A percentile compares a stretch with the other conserved stretches of the same genome.
Conservation (phyloP, 2,888 invertebrate genomes). For the Clunio marinus region DNA sequence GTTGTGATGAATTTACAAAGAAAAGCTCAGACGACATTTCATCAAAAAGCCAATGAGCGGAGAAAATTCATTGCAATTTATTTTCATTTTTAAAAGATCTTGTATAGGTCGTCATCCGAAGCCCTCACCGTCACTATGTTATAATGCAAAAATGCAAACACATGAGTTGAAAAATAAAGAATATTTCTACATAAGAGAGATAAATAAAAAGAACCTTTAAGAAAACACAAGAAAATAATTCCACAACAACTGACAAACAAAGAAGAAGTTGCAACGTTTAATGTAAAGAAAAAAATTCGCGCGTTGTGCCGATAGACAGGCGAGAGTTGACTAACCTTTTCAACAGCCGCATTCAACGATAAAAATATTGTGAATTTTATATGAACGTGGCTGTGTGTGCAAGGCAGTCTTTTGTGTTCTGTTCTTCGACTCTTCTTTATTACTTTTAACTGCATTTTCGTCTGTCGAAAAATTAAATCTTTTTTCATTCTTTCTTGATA, state of each 20-base stretch:
- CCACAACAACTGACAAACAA: not conserved
- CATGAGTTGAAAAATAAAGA: slow-evolving; percentile 5
- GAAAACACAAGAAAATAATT: not conserved
- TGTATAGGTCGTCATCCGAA: not conserved
- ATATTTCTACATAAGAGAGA: slow-evolving; percentile 3
- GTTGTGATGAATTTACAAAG: not conserved
- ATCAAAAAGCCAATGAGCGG: too few relatives aligned
- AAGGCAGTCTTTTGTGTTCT: slow-evolving; percentile 5
- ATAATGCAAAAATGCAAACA: slow-evolving; percentile 22
- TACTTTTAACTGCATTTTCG: not conserved
- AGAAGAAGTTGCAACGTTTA: not conserved
- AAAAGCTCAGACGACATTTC: slow-evolving; percentile 1
- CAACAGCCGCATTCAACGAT: slow-evolving; percentile 27
- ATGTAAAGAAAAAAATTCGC: slow-evolving; percentile 19
- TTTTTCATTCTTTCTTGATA: too few relatives aligned
- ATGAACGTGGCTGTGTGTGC: slow-evolving; percentile 5
- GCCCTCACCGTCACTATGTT: not conserved
- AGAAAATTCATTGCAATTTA: not conserved
- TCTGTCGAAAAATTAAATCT: not conserved
- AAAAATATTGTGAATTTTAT: slow-evolving; percentile 17
- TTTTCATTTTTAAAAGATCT: not conserved
- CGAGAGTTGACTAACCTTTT: slow-evolving; percentile 36
- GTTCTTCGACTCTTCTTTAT: not conserved
- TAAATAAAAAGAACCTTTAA: not conserved
- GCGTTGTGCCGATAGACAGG: slow-evolving; percentile 31